Conservation (phyloP, 2,113 vertebrate species). For the Pangasianodon gigas region DNA sequence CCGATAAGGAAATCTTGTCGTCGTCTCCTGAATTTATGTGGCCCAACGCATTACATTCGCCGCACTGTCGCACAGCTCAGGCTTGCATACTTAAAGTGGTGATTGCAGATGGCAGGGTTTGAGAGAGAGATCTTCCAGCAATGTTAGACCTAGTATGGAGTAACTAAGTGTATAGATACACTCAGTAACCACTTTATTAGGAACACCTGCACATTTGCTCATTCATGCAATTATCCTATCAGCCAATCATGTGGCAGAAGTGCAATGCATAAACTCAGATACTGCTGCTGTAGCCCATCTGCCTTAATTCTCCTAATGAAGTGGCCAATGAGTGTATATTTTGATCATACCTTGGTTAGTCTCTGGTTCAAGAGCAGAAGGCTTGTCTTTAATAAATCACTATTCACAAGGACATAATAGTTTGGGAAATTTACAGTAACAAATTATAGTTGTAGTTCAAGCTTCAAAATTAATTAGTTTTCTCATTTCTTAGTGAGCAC, state of each 20-base stretch:
- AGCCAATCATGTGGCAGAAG: not conserved
- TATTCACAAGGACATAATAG: slow-evolving; percentile 30
- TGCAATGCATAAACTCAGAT: not conserved
- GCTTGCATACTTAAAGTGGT: slow-evolving; percentile 43
- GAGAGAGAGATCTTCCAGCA: slow-evolving; percentile 35
- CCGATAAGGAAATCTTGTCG: slow-evolving; percentile 67
- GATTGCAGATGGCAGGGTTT: slow-evolving; percentile 58
- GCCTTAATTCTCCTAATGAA: not conserved
- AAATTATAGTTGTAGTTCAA: slow-evolving; percentile 27
- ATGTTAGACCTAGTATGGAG: slow-evolving; percentile 21
- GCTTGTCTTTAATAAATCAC: slow-evolving; percentile 42
- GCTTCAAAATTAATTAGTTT: slow-evolving; percentile 36
- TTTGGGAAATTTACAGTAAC: slow-evolving; percentile 23
- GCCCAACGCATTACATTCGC: slow-evolving; percentile 61
- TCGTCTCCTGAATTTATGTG: slow-evolving; percentile 69
- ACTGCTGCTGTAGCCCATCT: not conserved
- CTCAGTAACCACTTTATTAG: not conserved
- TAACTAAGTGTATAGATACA: not conserved
- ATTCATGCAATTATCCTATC: not conserved
- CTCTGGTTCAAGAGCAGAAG: slow-evolving; percentile 39
- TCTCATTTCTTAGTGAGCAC: not conserved
- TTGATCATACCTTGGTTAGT: slow-evolving; percentile 57
- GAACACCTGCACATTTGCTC: not conserved
- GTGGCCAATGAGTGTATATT: not conserved
- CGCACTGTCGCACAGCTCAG: slow-evolving; percentile 47